Percentiles rank a stretch among this genome's conserved stretches.
phyloP scores from a whole-genome alignment of 2,797 vertebrate species.

The Labroides dimidiatus region DNA sequence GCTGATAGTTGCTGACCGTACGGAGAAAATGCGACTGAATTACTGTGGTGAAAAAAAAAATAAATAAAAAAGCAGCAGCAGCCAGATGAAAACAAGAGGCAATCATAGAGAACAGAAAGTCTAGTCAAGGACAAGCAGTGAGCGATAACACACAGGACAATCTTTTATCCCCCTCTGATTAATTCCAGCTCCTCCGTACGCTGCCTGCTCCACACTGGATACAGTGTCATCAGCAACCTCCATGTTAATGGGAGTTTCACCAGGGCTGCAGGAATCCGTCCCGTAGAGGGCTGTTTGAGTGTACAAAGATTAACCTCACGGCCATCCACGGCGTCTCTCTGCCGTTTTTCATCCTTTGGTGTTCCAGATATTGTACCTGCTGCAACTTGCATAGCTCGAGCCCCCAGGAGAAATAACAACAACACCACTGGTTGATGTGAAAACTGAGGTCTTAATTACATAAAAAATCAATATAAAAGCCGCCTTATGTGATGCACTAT shows the following conservation, averaged over 20 bases:
- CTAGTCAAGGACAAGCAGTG: conserved; percentile 65
- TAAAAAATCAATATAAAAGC: conserved; percentile 23
- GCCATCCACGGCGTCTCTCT: conserved; percentile 47
- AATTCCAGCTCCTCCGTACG: conserved; percentile 74
- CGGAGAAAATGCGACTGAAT: conserved; percentile 60
- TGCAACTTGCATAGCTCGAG: conserved; percentile 12
- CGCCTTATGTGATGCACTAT: background rate
- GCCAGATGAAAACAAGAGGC: conserved; percentile 65
- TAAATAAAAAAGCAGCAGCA: conserved; percentile 29
- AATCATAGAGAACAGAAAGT: conserved; percentile 65
- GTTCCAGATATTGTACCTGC: conserved; percentile 36
- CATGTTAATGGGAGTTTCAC: conserved; percentile 70
- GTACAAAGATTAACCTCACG: conserved; percentile 61
- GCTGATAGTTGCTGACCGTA: conserved; percentile 60
- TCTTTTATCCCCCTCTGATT: conserved; percentile 75
- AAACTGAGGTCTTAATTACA: conserved; percentile 3
- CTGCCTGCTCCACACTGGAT: conserved; percentile 46
- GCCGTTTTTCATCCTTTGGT: conserved; percentile 38
- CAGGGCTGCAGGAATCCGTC: conserved; percentile 49
- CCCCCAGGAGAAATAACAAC: background rate
- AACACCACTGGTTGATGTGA: background rate
- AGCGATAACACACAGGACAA: conserved; percentile 67
- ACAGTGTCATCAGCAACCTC: conserved; percentile 70
- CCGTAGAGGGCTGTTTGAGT: conserved; percentile 36
- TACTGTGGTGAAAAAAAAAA: conserved; percentile 58